Base-by-base conservation (phyloP, 1,140 invertebrate genomes). In the Drosophila watanabei region DNA sequence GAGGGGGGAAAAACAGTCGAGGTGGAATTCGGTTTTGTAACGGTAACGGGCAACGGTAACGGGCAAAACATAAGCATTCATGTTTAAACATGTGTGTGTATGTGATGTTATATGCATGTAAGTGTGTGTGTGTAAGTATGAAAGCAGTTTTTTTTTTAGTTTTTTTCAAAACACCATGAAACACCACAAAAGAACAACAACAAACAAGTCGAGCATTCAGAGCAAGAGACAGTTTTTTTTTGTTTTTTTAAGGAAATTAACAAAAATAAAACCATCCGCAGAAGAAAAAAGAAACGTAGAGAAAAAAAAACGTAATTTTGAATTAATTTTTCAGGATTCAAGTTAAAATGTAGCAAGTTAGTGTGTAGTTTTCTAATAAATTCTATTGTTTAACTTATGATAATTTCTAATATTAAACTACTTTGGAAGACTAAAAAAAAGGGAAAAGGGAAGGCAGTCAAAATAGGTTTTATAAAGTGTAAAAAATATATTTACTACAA, bases 151-250 rank as follows among this genome's bases (percentile, higher is more conserved):
- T 63, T 60, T 59, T 73, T 82, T 81, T 68, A 52, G 70, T 72
- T 70, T 35, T 66, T 54, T 57, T 82, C 35, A 79, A 61, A 77
- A 90, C 86, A 91, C 82, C 88, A 91, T 89, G 66, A 88, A 65
- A 88, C 86, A 88, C 85, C 85, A 88, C 85, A 88, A 88, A 57
- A 57, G 54, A 57, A 57, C 54, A 57, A 84, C 85, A 88, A 88
- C 85, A 88, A 88, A 90, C 85, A 88, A 88, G 81, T 89, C 86
- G 84, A 89, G 84, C 85, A 88, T 88, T 88, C 86, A 89, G 54
- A 57, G 81, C 72, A 70, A 84, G 90, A 83, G 85, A 85, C 77
- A 89, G 68, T 20, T 37, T 56, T 56, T 37, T 35, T 11, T 37
- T 39, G 9, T 35, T 1, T 56, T 37, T 37, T 24, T 28, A 39